A percentile compares a stretch with the other conserved stretches of the same genome.
phyloP scores from a whole-genome alignment of 2,888 invertebrate genomes.

The Portevinia maculata region DNA sequence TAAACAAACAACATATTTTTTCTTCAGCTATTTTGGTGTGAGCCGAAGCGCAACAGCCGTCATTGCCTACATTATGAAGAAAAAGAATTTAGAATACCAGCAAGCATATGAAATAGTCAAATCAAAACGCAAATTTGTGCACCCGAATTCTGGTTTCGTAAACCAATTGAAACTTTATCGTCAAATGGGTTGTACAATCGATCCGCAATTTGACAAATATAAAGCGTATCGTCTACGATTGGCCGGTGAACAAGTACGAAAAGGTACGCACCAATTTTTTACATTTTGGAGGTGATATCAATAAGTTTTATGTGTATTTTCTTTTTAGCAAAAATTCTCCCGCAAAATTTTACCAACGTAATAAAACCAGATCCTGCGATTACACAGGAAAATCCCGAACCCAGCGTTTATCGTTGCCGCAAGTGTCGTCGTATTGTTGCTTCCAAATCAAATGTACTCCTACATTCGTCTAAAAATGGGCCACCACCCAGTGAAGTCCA shows the following conservation, averaged over 20 bases:
- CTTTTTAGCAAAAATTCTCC: conserved; percentile 89
- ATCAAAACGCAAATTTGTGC: conserved; percentile 88
- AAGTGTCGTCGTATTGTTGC: conserved; percentile 93
- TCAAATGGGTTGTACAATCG: conserved; percentile 89
- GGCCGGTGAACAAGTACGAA: conserved; percentile 91
- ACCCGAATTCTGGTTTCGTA: conserved; percentile 92
- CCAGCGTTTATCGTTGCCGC: conserved; percentile 92
- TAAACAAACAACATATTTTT: neutral
- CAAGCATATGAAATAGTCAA: conserved; percentile 89
- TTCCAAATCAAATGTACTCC: conserved; percentile 89
- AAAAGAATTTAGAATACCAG: conserved; percentile 88
- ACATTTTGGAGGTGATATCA: neutral
- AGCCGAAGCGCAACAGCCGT: conserved; percentile 95
- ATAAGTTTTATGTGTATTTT: neutral
- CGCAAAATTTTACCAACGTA: conserved; percentile 89
- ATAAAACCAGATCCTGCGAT: conserved; percentile 92
- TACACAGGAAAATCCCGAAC: conserved; percentile 90
- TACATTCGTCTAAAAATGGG: conserved; percentile 84
- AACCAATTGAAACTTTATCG: conserved; percentile 91
- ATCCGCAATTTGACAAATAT: conserved; percentile 87
- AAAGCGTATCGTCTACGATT: conserved; percentile 90
- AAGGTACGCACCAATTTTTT: conserved; percentile 83
- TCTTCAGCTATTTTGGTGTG: conserved; percentile 91
- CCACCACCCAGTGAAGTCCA: conserved; percentile 6
- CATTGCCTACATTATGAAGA: conserved; percentile 94